These are phyloP conservation scores for Drosophila watanabei DNA, from an alignment of 1,140 invertebrate species.

Conservation along the genomic window DNA sequence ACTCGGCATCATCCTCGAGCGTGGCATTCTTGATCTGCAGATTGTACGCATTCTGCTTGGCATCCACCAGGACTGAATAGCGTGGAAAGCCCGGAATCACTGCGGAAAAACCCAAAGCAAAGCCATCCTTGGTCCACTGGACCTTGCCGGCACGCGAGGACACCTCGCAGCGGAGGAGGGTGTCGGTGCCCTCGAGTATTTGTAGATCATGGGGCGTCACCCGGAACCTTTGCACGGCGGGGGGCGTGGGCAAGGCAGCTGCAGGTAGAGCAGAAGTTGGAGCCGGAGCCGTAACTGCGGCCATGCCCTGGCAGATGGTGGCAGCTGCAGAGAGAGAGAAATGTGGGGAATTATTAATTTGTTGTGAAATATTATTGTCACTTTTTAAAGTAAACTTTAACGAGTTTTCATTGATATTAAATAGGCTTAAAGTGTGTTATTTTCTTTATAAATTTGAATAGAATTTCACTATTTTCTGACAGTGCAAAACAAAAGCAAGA, in stretches of 20 bases:
- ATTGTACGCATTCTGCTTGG: conserved; percentile 92
- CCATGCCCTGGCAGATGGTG: conserved; percentile 21
- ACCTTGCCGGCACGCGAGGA: conserved; percentile 93
- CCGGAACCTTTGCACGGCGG: conserved; percentile 90
- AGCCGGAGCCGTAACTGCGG: conserved; percentile 19
- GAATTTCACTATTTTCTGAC: not conserved
- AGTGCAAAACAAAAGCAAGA: conserved; percentile 14
- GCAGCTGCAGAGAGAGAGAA: conserved; percentile 34
- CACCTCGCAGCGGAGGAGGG: conserved; percentile 93
- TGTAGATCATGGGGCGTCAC: conserved; percentile 91
- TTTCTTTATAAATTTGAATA: no score
- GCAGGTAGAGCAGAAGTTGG: not conserved
- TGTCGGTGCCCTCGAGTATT: conserved; percentile 93
- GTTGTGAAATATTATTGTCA: no score
- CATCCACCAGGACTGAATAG: conserved; percentile 94
- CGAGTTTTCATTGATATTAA: not conserved
- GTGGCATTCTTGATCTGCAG: conserved; percentile 93
- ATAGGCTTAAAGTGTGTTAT: no score
- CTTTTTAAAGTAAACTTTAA: not conserved
- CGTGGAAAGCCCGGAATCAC: conserved; percentile 94
- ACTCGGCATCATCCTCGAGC: conserved; percentile 95
- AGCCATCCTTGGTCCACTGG: conserved; percentile 98
- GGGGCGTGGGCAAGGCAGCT: not conserved
- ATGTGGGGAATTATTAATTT: not conserved
- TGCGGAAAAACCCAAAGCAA: conserved; percentile 93